A percentile compares a stretch with the other conserved stretches of the same genome.
These are phyloP conservation scores for Psilopsiagon aymara DNA, from an alignment of 2,113 vertebrate genomes.

Conservation along the genomic window DNA sequence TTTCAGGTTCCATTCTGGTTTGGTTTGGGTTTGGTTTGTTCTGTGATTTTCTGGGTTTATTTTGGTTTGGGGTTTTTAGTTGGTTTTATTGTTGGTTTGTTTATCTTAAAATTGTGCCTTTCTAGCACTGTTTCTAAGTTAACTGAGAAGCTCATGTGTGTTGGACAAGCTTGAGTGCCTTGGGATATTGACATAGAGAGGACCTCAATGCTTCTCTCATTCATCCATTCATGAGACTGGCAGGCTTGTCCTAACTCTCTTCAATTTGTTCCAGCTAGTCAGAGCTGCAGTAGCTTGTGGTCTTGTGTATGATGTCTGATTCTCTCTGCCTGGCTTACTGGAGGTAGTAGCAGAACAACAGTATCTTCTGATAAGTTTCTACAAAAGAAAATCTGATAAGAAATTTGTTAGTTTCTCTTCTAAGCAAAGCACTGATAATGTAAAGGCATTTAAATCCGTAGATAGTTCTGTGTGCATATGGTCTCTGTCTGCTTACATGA, in stretches of 20 bases:
- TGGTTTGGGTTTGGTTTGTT: not conserved
- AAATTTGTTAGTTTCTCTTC: not conserved
- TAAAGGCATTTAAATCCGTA: not conserved
- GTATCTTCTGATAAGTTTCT: not conserved
- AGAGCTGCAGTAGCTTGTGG: not conserved
- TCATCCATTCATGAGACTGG: not conserved
- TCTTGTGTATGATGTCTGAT: not conserved
- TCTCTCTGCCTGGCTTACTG: not conserved
- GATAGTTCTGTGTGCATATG: not conserved
- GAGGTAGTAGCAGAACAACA: not conserved
- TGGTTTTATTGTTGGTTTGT: not conserved
- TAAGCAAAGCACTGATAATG: not conserved
- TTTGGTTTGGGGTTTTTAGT: not conserved
- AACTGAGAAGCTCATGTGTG: not conserved
- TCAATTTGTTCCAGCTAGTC: not conserved
- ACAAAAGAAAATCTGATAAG: not conserved
- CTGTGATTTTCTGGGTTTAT: not conserved
- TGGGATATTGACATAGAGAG: not conserved
- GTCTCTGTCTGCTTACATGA: not conserved
- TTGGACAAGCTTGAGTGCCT: not conserved
- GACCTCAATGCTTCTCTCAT: not conserved
- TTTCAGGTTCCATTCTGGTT: not conserved
- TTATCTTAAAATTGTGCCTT: not conserved
- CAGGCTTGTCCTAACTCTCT: not conserved
- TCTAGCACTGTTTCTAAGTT: not conserved